Percentiles rank a stretch among this genome's conserved stretches.
phyloP scores from a whole-genome alignment of 2,797 vertebrate species.

The Leucoraja ocellata region DNA sequence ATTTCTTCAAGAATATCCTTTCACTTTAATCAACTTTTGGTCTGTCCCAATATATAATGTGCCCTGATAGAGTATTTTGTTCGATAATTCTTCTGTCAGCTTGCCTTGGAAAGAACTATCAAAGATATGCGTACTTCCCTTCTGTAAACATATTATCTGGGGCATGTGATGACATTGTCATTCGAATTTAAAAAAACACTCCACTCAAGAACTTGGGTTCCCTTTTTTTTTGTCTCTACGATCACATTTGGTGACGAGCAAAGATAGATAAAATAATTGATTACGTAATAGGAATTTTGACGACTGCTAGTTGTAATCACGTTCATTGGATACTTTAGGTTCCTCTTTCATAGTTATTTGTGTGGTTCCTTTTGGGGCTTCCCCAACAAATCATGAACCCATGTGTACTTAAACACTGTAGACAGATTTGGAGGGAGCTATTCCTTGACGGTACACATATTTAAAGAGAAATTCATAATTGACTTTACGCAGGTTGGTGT shows the following conservation, averaged over 20 bases:
- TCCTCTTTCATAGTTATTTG: slow-evolving; percentile 23
- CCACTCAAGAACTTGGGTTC: neutral
- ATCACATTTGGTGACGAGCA: neutral
- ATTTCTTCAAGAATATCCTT: too few relatives aligned
- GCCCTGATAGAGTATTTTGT: too few relatives aligned
- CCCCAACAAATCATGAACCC: neutral
- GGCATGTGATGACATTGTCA: neutral
- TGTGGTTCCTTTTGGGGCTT: neutral
- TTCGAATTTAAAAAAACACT: neutral
- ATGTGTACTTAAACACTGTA: neutral
- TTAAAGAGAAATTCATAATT: too few relatives aligned
- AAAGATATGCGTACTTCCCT: neutral
- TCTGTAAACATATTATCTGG: neutral
- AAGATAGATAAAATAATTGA: neutral
- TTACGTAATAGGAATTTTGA: slow-evolving; percentile 29
- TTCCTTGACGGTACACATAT: neutral
- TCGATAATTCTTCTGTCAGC: too few relatives aligned
- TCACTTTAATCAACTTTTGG: too few relatives aligned
- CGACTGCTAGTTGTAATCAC: neutral
- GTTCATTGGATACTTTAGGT: slow-evolving; percentile 17
- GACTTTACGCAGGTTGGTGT: neutral
- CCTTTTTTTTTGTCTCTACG: neutral
- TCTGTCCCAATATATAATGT: too few relatives aligned
- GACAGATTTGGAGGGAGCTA: neutral
- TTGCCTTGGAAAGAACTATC: neutral